phyloP scores from a whole-genome alignment of 2,113 vertebrate species.

The Pomatostomus ruficeps region DNA sequence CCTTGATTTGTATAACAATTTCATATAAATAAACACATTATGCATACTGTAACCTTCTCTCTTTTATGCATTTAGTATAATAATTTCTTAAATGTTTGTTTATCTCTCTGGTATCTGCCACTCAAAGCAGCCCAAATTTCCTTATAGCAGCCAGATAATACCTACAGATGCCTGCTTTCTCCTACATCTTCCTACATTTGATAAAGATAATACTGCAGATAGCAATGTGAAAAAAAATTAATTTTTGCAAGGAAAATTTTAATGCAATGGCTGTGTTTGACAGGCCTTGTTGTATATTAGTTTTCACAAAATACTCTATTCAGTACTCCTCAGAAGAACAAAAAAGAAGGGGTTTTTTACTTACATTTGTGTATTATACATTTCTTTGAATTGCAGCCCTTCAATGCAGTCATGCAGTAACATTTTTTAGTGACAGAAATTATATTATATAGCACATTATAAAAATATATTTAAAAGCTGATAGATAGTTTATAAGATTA shows the following conservation, averaged over 20 bases:
- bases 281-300: not conserved
- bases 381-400: not conserved
- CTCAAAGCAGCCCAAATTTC: not conserved
- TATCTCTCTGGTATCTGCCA: not conserved
- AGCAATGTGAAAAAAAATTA: not conserved
- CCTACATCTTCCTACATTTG: not conserved
- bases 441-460: not conserved
- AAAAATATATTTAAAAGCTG: not conserved
- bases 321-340: not conserved
- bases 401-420: not conserved
- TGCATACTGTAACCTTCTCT: not conserved
- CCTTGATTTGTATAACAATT: not conserved
- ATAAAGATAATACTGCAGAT: not conserved
- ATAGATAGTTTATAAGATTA: not conserved
- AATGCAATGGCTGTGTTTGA: not conserved
- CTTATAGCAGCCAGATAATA: not conserved
- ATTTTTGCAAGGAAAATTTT: slow-evolving; percentile 1
- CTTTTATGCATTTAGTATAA: not conserved
- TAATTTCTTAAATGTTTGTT: not conserved
- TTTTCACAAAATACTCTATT: not conserved
- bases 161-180: not conserved
- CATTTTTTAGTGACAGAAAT: not conserved
- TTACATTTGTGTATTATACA: not conserved
- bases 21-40: not conserved
- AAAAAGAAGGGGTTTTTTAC: not conserved